Base-by-base conservation (phyloP, 2,888 invertebrate genomes). In the Acrobasis suavella region DNA sequence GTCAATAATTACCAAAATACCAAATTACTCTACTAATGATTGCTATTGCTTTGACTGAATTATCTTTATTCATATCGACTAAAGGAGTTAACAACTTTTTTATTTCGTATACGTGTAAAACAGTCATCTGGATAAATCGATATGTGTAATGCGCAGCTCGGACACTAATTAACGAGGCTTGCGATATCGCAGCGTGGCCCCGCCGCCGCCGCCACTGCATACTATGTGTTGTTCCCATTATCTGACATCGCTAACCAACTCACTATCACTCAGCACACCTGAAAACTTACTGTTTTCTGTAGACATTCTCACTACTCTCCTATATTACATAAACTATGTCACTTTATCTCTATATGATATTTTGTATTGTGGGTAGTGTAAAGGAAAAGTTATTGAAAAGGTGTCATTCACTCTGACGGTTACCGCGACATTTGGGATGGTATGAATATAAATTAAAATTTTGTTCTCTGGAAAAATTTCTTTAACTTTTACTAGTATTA, bases 121-220 rank as follows among this genome's bases (percentile, higher is more conserved):
- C 50, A 51, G 39, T 51, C 60, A 56, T 51, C 12, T 51, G 51
- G 51, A 60, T 51, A 60, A 52, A 60, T 60, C 51, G 60, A 60
- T 60, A n/a, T 51, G 38, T 16, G 60, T 60, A 60, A 60, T 60
- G 50, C 16, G 50, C 12, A 39, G 51, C 42, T 39, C 56, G 39
- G 60, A 51, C 39, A 60, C 60, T 60, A 60, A 60, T 60, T 60
- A 60, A 60, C 60, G 51, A 17, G 51, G 51, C 22, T 37, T 51
- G 50, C 50, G n/a, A 51, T 60, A 50, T 60, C 22, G 51, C 51
- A 14, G 39, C 51, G 14, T 46, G 46, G 39, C 51, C 32, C 32
- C 22, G 39, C 39, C 14, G 42, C 60, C 17, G 50, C 39, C 52
- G 39, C 50, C 17, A 38, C 38, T n/a, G 39, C 38, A 39, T 39